Conservation (phyloP, 2,797 vertebrate genomes). For the Malurus leucopterus region DNA sequence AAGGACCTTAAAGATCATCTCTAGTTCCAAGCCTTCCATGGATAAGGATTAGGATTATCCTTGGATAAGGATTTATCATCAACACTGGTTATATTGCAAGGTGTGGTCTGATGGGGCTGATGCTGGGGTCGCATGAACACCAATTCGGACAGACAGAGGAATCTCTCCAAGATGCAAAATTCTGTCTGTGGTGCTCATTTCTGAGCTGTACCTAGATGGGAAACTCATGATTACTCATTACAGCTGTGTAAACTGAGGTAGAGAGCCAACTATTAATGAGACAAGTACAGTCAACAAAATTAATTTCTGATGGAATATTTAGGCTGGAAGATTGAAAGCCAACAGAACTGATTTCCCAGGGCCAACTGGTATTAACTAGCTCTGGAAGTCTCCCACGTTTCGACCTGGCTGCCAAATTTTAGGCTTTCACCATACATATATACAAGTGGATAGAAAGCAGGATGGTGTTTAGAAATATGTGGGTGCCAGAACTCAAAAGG, state of each 20-base stretch:
- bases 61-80: background rate
- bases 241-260: conserved; percentile 41
- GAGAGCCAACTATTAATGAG: background rate
- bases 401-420: background rate
- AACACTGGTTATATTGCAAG: background rate
- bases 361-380: background rate
- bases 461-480: background rate
- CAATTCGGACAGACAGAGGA: background rate
- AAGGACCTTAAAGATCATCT: background rate
- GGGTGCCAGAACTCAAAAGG: background rate
- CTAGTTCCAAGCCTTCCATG: background rate
- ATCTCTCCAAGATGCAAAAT: background rate
- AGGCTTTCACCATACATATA: background rate
- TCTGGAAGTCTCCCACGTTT: background rate
- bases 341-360: background rate
- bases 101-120: too few species aligned
- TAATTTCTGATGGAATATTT: background rate
- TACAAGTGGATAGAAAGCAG: background rate
- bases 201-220: background rate
- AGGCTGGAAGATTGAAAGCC: background rate
- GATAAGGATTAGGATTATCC: too few species aligned
- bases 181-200: background rate
- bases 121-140: fast-evolving
- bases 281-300: conserved; percentile 6
- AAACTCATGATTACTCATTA: background rate